These are phyloP conservation scores for Halichondria panicea DNA, from an alignment of 37 sponge, comb jelly and placozoan genomes.

Conservation along the genomic window DNA sequence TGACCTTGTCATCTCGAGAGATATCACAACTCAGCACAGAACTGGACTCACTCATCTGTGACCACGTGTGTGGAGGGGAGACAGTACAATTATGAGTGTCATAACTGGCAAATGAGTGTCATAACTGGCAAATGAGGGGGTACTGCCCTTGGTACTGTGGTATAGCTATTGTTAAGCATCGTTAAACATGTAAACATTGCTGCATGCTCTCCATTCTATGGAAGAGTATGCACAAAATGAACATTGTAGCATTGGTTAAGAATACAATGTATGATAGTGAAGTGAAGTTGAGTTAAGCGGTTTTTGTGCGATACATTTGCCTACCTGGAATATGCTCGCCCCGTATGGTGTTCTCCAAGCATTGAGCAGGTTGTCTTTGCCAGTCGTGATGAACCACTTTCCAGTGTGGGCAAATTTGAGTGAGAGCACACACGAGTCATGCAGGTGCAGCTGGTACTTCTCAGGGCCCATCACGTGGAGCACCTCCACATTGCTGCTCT, in stretches of 20 bases:
- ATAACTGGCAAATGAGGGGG: background rate
- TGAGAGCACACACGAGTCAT: constrained; percentile 92
- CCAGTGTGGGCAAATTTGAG: constrained; percentile 93
- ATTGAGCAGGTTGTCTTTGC: constrained; percentile 95
- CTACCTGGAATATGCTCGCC: constrained; percentile 69
- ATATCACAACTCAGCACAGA: constrained; percentile 96
- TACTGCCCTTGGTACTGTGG: too few relatives aligned
- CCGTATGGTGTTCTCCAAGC: constrained; percentile 89
- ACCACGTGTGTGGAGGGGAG: too few relatives aligned
- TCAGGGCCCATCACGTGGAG: constrained; percentile 81
- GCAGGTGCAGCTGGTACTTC: constrained; percentile 88
- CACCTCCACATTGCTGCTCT: constrained; percentile 92
- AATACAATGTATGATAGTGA: too few relatives aligned
- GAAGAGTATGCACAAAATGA: too few relatives aligned
- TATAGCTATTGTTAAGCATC: too few relatives aligned
- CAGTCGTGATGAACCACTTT: constrained; percentile 96
- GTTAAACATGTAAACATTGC: too few relatives aligned
- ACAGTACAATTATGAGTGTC: background rate
- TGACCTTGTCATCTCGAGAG: constrained; percentile 86
- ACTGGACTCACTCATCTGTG: constrained; percentile 81
- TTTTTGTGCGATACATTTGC: background rate
- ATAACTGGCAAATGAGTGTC: too few relatives aligned
- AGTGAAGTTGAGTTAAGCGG: too few relatives aligned
- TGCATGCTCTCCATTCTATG: too few relatives aligned
- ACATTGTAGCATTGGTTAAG: too few relatives aligned